A percentile compares a stretch with the other conserved stretches of the same genome.
These are phyloP conservation scores for Athalia circularis DNA, from an alignment of 2,888 invertebrate genomes.

Conservation along the genomic window DNA sequence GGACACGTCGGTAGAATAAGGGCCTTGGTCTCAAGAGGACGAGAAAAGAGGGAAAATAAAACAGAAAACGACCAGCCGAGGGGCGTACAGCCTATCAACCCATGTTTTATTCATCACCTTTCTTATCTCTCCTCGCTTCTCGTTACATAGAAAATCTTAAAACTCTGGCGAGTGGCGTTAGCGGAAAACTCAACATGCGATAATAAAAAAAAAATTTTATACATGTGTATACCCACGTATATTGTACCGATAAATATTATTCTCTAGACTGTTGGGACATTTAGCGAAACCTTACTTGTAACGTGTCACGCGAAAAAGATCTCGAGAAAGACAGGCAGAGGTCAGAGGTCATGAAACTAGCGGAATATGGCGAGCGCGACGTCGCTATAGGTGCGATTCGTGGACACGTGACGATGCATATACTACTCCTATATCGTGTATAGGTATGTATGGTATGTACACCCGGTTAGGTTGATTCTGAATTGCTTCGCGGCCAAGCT, in stretches of 20 bases:
- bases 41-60: not conserved
- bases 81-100: not conserved
- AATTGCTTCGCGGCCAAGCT: too few relatives aligned
- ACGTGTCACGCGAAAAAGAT: constrained; percentile 15
- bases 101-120: constrained; percentile 16
- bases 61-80: not conserved
- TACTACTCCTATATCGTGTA: not conserved
- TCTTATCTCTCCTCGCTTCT: not conserved
- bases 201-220: not conserved
- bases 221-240: not conserved
- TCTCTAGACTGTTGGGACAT: constrained; percentile 3
- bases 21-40: constrained; percentile 7
- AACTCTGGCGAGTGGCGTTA: constrained; percentile 6
- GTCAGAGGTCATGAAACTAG: constrained; percentile 23
- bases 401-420: not conserved
- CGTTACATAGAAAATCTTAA: not conserved
- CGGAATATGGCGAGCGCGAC: constrained; percentile 1
- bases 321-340: not conserved
- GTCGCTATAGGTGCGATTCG: not conserved
- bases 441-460: not conserved
- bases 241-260: too few relatives aligned
- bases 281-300: constrained; percentile 19
- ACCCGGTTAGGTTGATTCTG: too few relatives aligned
- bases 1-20: not conserved
- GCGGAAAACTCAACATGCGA: constrained; percentile 13